Base-by-base conservation (phyloP, 2,888 invertebrate genomes). In the Neoaliturus tenellus region DNA sequence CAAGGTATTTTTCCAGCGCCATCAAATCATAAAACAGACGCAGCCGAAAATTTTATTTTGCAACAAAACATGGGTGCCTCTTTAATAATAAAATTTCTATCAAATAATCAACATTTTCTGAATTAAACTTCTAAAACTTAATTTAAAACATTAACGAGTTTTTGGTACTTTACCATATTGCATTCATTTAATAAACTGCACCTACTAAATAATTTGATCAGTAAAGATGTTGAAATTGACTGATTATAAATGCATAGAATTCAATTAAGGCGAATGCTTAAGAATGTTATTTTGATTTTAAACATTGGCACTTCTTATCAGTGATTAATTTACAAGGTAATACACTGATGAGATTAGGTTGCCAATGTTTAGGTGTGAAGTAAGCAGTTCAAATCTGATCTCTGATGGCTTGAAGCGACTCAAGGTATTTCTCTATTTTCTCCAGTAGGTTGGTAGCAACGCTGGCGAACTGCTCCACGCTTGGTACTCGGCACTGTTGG, bases 381-480 rank as follows among this genome's bases (percentile, higher is more conserved):
- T n/a, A 69, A 31, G 5, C 33, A n/a, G 39, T 69, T 75, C 28
- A 75, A n/a, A 75, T 44, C 12, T 44, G 35, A 8, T 75, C 81
- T 41, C 81, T 81, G 41, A 87, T 86, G n/a, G 84, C 86, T 62
- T 87, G 86, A n/a, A 87, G 82, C 10, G 85, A 84, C 82, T 87
- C 87, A 5, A 87, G 81, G 62, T 87, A 87, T n/a, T 86, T 89
- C 58, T 93, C 92, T 35, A 94, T 91, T 87, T 93, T 93, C 89
- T 95, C 95, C 85, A 96, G 89, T 84, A 96, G 90, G 88, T 96
- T 95, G 55, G 95, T 93, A 0, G 95, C 96, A 0, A 96, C 95
- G 23, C 93, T 92, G 0, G 95, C 94, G 88, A 96, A 94, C 88
- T 95, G 95, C 89, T 96, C 96, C 96, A 96, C 14, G 93, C 86